phyloP scores from a whole-genome alignment of 1,140 invertebrate genomes.

The Octopus bimaculoides region DNA sequence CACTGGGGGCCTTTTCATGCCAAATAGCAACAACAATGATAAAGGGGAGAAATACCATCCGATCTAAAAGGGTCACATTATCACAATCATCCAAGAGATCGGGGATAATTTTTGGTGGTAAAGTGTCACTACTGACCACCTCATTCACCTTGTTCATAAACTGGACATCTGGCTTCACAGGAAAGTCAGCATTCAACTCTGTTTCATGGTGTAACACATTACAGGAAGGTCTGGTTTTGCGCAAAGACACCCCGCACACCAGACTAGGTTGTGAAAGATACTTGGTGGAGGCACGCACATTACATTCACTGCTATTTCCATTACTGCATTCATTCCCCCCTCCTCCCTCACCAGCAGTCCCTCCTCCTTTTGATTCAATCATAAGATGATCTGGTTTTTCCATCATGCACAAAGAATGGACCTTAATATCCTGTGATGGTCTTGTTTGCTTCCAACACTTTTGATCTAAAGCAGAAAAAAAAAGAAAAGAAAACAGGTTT shows the following conservation, averaged over 20 bases:
- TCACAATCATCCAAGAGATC: slow-evolving; percentile 15
- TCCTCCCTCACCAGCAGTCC: background rate
- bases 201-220: slow-evolving; percentile 24
- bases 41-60: slow-evolving; percentile 15
- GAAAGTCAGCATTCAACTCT: slow-evolving; percentile 11
- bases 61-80: slow-evolving; percentile 20
- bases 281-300: background rate
- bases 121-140: slow-evolving; percentile 55
- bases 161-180: slow-evolving; percentile 56
- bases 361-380: slow-evolving; percentile 8
- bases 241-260: slow-evolving; percentile 48
- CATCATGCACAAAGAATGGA: slow-evolving; percentile 47
- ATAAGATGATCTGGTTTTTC: slow-evolving; percentile 25
- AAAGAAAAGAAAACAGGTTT: background rate
- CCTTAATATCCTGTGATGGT: slow-evolving; percentile 49
- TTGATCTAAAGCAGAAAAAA: slow-evolving; percentile 24
- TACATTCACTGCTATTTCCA: slow-evolving; percentile 17
- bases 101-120: slow-evolving; percentile 23
- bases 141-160: slow-evolving; percentile 67
- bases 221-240: slow-evolving; percentile 31
- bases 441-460: slow-evolving; percentile 24
- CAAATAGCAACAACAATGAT: slow-evolving; percentile 15
- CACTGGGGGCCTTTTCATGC: background rate
- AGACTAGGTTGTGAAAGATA: slow-evolving; percentile 36
- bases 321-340: slow-evolving; percentile 21